Evolutionary conservation across 2,797 vertebrate genomes (phyloP).

Genomic region (Macropodus opercularis): DNA sequence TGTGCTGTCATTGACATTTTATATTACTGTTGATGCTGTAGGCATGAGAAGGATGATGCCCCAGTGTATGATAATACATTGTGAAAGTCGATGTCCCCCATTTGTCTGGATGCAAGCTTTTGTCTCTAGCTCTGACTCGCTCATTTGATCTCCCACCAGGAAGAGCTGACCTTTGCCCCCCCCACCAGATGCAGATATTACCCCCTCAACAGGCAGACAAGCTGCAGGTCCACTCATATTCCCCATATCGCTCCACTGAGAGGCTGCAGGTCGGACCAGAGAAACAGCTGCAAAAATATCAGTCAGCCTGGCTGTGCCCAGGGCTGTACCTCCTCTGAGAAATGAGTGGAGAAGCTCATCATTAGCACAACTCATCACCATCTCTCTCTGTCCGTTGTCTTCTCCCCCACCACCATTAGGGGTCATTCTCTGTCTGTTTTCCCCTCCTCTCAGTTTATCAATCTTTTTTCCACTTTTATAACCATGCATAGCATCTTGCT

Average conservation of each 20-base stretch:
- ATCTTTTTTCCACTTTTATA: slow-evolving; percentile 18
- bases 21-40: slow-evolving; percentile 64
- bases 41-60: slow-evolving; percentile 64
- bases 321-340: slow-evolving; percentile 66
- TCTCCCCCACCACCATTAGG: slow-evolving; percentile 40
- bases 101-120: slow-evolving; percentile 67
- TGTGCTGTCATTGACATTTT: slow-evolving; percentile 60
- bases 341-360: slow-evolving; percentile 53
- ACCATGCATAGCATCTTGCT: slow-evolving; percentile 12
- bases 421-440: slow-evolving; percentile 48
- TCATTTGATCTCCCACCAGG: slow-evolving; percentile 70
- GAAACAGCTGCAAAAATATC: slow-evolving; percentile 76
- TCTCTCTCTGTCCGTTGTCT: slow-evolving; percentile 44
- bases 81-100: slow-evolving; percentile 58
- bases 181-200: slow-evolving; percentile 77
- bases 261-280: slow-evolving; percentile 67
- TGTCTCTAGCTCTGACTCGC: slow-evolving; percentile 25
- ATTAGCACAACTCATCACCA: slow-evolving; percentile 68
- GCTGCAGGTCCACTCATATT: slow-evolving; percentile 66
- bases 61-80: slow-evolving; percentile 38
- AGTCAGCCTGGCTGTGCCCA: slow-evolving; percentile 63
- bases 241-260: slow-evolving; percentile 45
- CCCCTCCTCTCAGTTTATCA: slow-evolving; percentile 29
- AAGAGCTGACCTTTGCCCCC: slow-evolving; percentile 66
- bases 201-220: slow-evolving; percentile 70